phyloP scores from a whole-genome alignment of 2,113 vertebrate genomes.

The Eptesicus fuscus region DNA sequence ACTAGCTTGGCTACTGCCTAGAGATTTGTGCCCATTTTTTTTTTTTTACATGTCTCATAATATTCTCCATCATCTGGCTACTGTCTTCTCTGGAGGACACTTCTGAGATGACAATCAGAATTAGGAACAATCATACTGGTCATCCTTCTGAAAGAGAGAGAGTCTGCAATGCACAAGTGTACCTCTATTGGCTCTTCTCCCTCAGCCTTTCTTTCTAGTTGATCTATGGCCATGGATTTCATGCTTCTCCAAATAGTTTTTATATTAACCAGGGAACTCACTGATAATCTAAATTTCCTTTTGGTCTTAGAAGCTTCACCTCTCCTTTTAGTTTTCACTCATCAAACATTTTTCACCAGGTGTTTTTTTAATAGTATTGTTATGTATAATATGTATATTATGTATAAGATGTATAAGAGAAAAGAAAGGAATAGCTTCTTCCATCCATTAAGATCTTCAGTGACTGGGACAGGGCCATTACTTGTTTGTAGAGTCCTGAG shows the following conservation, averaged over 20 bases:
- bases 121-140: fast-evolving
- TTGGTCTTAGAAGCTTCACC: background rate
- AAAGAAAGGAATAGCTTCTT: background rate
- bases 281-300: background rate
- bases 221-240: background rate
- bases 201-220: background rate
- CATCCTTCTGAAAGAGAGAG: background rate
- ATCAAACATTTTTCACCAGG: background rate
- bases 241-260: background rate
- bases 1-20: background rate
- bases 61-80: background rate
- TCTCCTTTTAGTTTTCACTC: background rate
- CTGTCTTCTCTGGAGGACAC: background rate
- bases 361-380: background rate
- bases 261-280: background rate
- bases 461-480: too few species aligned
- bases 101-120: background rate
- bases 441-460: background rate
- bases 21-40: background rate
- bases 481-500: background rate
- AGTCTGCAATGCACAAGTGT: fast-evolving
- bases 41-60: background rate
- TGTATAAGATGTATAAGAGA: background rate
- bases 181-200: fast-evolving
- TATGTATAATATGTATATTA: background rate